Conservation (phyloP, 2,888 invertebrate species). For the Octonoba sinensis region DNA sequence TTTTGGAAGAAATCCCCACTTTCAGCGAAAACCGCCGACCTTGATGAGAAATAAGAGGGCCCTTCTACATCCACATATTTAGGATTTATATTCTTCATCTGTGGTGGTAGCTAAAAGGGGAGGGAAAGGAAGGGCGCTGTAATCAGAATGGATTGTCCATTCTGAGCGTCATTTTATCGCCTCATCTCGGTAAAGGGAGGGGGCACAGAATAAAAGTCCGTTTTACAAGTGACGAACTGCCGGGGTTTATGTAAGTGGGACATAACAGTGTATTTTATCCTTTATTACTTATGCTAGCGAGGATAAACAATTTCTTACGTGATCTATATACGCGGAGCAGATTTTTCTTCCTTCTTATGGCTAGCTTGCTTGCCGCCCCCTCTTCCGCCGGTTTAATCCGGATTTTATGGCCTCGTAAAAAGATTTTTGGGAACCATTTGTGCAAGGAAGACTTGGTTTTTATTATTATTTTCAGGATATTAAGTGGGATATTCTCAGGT, state of each 20-base stretch:
- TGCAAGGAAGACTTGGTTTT: no score
- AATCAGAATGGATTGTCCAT: constrained; percentile 63
- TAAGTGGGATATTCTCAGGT: not conserved
- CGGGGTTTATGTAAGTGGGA: constrained; percentile 63
- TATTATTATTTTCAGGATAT: not conserved
- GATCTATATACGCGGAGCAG: constrained; percentile 59
- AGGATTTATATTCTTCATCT: constrained; percentile 51
- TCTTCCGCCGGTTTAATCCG: constrained; percentile 44
- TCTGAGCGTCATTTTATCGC: constrained; percentile 58
- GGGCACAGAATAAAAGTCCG: constrained; percentile 22
- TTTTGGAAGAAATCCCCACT: constrained; percentile 22
- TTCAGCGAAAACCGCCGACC: constrained; percentile 35
- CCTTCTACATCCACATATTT: constrained; percentile 46
- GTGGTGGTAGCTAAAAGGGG: constrained; percentile 49
- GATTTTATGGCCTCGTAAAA: constrained; percentile 55
- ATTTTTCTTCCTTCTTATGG: constrained; percentile 30
- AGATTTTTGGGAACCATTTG: constrained; percentile 19
- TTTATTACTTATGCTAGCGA: constrained; percentile 62
- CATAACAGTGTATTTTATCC: constrained; percentile 64
- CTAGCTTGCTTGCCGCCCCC: not conserved
- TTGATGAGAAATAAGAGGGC: constrained; percentile 59
- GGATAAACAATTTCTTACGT: constrained; percentile 61
- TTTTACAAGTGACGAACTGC: constrained; percentile 64
- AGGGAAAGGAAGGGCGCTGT: constrained; percentile 30
- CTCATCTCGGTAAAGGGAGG: constrained; percentile 20